A percentile compares a stretch with the other conserved stretches of the same genome.
Evolutionary conservation across 1,140 invertebrate genomes (phyloP).

Genomic region (Nasonia longicornis): DNA sequence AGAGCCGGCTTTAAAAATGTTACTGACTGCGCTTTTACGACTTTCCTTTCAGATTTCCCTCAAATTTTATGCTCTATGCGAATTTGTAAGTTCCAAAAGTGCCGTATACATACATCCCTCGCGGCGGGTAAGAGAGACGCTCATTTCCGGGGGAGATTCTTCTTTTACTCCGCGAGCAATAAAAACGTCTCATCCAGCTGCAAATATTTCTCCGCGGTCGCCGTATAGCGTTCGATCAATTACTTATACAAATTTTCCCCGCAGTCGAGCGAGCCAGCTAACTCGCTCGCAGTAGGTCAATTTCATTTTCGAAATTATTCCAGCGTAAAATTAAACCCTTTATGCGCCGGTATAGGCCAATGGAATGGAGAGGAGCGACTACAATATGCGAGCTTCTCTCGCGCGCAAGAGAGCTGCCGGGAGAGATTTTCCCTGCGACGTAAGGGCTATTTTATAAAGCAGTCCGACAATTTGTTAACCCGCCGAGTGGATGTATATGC

Average conservation of each 20-base stretch:
- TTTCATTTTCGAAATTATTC: not conserved
- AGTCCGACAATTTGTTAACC: slow-evolving; percentile 33
- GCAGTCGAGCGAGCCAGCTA: too few relatives aligned
- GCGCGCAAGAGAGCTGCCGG: too few relatives aligned
- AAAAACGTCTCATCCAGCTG: not conserved
- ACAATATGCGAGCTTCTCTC: too few relatives aligned
- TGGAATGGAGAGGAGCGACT: not conserved
- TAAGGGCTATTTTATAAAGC: slow-evolving; percentile 24
- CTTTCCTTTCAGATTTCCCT: not conserved
- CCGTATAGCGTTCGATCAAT: not conserved
- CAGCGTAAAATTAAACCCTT: not conserved
- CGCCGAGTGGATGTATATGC: slow-evolving; percentile 3
- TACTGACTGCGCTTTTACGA: not conserved
- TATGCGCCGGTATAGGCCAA: not conserved
- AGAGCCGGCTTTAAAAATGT: not conserved
- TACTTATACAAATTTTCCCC: not conserved
- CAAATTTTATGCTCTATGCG: not conserved
- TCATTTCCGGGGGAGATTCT: not conserved
- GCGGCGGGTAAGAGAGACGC: not conserved
- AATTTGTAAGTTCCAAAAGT: slow-evolving; percentile 1
- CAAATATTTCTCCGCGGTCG: not conserved
- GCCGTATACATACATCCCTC: not conserved
- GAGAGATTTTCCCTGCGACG: not conserved
- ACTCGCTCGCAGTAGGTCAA: too few relatives aligned
- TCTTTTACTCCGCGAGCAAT: not conserved